Base-by-base conservation (phyloP, 2,113 vertebrate species). In the Coryphaenoides rupestris region DNA sequence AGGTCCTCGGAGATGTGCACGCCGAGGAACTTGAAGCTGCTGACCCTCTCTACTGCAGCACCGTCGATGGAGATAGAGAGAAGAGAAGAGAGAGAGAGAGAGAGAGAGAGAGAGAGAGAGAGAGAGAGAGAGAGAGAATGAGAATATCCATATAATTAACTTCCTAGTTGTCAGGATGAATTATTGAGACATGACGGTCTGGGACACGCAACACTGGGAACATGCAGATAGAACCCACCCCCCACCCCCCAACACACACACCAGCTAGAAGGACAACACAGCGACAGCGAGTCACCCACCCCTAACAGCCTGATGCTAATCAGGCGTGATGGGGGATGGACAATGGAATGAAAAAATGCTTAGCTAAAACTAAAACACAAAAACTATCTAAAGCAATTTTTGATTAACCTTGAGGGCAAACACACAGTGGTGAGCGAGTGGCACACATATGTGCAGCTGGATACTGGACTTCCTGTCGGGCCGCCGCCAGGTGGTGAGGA, bases 61-160 rank as follows among this genome's bases (percentile, higher is more conserved):
- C n/a, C n/a, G n/a, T n/a, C n/a, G n/a, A n/a, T n/a, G n/a, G n/a
- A 53, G 19, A 53, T 16, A n/a, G 17, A 53, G 50, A n/a, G 72
- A 68, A 72, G 19, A 55, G 19, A 75, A 23, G 66, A 60, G 4
- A 40, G 33, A 58, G 21, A 64, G 53, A 62, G 33, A 63, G 40
- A 9, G 3, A 49, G 58, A 40, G 33, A 3, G 24, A 26, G 24
- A 26, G 24, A 26, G 24, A 26, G 24, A 26, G 24, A 26, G 24
- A 26, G 24, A 26, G 24, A 26, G 24, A 67, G 63, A 68, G 65
- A 72, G 71, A 60, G 12, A 6, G 50, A 21, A 19, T 7, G 55
- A 77, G 77, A 79, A 83, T 80, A 80, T 85, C 82, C 80, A 84
- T 69, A 77, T 70, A 84, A 80, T 73, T 72, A 76, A 75, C 75